These are phyloP conservation scores for Ptychochromis oligacanthus DNA, from an alignment of 2,113 vertebrate species.

Conservation along the genomic window DNA sequence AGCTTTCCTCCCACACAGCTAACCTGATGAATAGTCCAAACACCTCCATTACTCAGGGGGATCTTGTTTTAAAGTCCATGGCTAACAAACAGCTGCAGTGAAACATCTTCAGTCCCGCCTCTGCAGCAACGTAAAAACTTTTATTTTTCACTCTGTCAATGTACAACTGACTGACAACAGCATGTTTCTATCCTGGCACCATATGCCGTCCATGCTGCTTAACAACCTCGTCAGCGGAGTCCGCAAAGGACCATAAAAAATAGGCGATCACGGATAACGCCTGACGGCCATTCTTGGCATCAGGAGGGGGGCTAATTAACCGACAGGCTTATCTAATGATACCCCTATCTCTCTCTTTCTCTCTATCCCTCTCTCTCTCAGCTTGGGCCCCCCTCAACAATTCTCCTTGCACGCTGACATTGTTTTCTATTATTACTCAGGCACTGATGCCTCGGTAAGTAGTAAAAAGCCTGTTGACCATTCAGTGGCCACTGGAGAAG, in stretches of 20 bases:
- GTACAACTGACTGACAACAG: slow-evolving; percentile 63
- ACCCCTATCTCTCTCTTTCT: slow-evolving; percentile 67
- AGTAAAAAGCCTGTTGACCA: slow-evolving; percentile 91
- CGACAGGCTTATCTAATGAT: slow-evolving; percentile 80
- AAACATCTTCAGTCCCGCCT: slow-evolving; percentile 49
- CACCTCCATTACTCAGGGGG: slow-evolving; percentile 27
- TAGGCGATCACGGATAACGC: slow-evolving; percentile 69
- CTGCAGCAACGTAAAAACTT: slow-evolving; percentile 58
- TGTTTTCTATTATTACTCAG: slow-evolving; percentile 91
- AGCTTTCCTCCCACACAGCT: slow-evolving; percentile 47
- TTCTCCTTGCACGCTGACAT: slow-evolving; percentile 72
- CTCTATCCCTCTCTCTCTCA: slow-evolving; percentile 58
- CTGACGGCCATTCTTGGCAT: slow-evolving; percentile 77
- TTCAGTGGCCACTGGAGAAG: slow-evolving; percentile 80
- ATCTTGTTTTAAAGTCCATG: slow-evolving; percentile 48
- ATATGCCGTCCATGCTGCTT: slow-evolving; percentile 78
- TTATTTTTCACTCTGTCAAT: slow-evolving; percentile 64
- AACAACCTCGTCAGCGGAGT: slow-evolving; percentile 72
- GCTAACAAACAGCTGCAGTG: slow-evolving; percentile 63
- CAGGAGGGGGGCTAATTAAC: slow-evolving; percentile 79
- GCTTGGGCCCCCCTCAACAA: slow-evolving; percentile 63
- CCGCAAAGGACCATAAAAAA: slow-evolving; percentile 75
- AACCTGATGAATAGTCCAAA: slow-evolving; percentile 25
- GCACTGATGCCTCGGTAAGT: slow-evolving; percentile 82
- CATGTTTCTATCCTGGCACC: slow-evolving; percentile 62